A percentile compares a stretch with the other conserved stretches of the same genome.
Conservation (phyloP, 2,888 invertebrate species). For the Azorinus chamasolen region DNA sequence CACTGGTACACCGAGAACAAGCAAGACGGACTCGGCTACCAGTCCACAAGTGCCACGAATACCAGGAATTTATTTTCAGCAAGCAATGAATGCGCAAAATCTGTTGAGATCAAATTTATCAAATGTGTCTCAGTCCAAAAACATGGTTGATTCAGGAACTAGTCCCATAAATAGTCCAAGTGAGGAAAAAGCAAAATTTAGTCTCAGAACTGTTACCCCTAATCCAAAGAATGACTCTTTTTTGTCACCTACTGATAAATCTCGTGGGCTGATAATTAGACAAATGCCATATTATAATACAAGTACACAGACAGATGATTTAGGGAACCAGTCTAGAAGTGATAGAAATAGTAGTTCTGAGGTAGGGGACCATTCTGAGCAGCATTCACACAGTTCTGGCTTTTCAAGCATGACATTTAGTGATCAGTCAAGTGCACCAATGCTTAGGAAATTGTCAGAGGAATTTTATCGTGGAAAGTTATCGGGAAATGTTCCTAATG, state of each 20-base stretch:
- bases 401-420: slow-evolving; percentile 61
- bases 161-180: slow-evolving; percentile 67
- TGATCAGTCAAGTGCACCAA: slow-evolving; percentile 72
- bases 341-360: slow-evolving; percentile 37
- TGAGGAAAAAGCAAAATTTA: slow-evolving; percentile 44
- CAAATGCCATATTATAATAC: slow-evolving; percentile 83
- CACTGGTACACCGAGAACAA: slow-evolving; percentile 15
- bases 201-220: slow-evolving; percentile 44
- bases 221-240: slow-evolving; percentile 37
- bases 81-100: slow-evolving; percentile 45
- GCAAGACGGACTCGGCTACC: slow-evolving; percentile 59
- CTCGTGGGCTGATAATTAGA: slow-evolving; percentile 71
- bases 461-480: slow-evolving; percentile 78
- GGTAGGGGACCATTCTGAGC: slow-evolving; percentile 66
- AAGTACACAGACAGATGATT: slow-evolving; percentile 81
- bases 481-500: slow-evolving; percentile 51
- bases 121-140: slow-evolving; percentile 24
- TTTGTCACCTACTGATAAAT: slow-evolving; percentile 43
- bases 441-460: slow-evolving; percentile 81
- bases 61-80: slow-evolving; percentile 55
- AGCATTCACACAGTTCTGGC: slow-evolving; percentile 41
- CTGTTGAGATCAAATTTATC: slow-evolving; percentile 31
- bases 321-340: slow-evolving; percentile 39
- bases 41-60: slow-evolving; percentile 56
- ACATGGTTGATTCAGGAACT: slow-evolving; percentile 64